Evolutionary conservation across 2,113 vertebrate species (phyloP).

Genomic region (Myrmecophaga tridactyla): DNA sequence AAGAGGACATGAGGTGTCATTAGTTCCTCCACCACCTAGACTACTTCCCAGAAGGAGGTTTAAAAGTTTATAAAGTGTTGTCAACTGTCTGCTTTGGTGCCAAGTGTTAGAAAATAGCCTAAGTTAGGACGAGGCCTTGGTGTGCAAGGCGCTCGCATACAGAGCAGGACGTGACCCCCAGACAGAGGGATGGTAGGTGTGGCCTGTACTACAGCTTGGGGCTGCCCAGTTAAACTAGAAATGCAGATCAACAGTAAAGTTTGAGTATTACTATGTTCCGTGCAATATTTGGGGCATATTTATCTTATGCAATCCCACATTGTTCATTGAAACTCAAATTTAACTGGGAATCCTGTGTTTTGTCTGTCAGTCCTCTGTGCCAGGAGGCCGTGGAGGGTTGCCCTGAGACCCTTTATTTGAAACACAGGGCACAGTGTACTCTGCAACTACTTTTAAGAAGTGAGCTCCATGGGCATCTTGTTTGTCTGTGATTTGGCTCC

Average conservation of each 20-base stretch:
- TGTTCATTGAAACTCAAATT: background rate
- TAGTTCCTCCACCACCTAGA: accelerated
- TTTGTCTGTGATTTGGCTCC: accelerated
- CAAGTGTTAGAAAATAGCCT: accelerated
- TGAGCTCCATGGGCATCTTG: no score
- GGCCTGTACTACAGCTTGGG: no score
- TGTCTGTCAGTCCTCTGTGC: accelerated
- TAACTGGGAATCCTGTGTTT: background rate
- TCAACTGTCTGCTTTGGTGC: no score
- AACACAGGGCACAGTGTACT: background rate
- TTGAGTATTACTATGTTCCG: accelerated
- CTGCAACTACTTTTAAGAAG: no score
- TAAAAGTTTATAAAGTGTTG: no score
- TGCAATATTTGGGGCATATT: background rate
- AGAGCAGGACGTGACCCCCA: no score
- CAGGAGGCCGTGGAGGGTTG: background rate
- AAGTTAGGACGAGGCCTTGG: accelerated
- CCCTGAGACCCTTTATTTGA: accelerated
- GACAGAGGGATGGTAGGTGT: no score
- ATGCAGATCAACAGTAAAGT: accelerated
- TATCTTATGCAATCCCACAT: accelerated
- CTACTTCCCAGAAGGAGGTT: accelerated
- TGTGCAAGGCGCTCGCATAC: accelerated
- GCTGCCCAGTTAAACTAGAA: background rate
- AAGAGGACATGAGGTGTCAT: background rate